phyloP scores from a whole-genome alignment of 2,888 invertebrate genomes.

The Aleiodes alternator region DNA sequence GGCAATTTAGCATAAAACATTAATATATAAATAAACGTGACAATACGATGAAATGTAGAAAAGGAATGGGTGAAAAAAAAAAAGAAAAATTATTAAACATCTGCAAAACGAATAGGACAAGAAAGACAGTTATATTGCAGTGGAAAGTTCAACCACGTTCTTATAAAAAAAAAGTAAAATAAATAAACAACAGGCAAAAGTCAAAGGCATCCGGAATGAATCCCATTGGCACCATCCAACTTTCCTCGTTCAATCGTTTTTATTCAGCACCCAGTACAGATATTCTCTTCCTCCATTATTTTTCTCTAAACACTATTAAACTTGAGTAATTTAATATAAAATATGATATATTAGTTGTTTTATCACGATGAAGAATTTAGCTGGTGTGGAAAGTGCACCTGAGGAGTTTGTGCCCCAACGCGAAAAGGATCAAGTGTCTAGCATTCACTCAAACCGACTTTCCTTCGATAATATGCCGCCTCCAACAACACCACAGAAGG shows the following conservation, averaged over 20 bases:
- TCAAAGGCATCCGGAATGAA: slow-evolving; percentile 27
- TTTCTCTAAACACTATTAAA: slow-evolving; percentile 10
- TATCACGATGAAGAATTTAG: slow-evolving; percentile 49
- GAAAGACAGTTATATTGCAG: background rate
- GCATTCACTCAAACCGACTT: slow-evolving; percentile 45
- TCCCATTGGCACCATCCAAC: slow-evolving; percentile 45
- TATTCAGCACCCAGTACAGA: slow-evolving; percentile 1
- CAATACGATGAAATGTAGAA: slow-evolving; percentile 54
- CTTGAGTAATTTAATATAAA: slow-evolving; percentile 48
- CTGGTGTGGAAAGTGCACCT: slow-evolving; percentile 48
- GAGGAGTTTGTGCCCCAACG: slow-evolving; percentile 28
- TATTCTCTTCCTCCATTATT: slow-evolving; percentile 10
- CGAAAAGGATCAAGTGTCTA: slow-evolving; percentile 48
- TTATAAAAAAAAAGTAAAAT: slow-evolving; percentile 2
- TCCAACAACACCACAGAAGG: background rate
- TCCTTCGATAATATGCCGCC: slow-evolving; percentile 39
- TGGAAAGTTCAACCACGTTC: slow-evolving; percentile 15
- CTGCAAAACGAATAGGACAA: too few relatives aligned
- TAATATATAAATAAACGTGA: slow-evolving; percentile 63
- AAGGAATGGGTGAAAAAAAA: background rate
- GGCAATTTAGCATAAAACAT: slow-evolving; percentile 46
- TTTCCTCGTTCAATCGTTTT: slow-evolving; percentile 30
- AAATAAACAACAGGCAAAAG: slow-evolving; percentile 18
- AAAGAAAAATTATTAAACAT: background rate
- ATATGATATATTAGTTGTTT: slow-evolving; percentile 50